These are phyloP conservation scores for Chloroceryle inda DNA, from an alignment of 2,797 vertebrate genomes.

Conservation along the genomic window DNA sequence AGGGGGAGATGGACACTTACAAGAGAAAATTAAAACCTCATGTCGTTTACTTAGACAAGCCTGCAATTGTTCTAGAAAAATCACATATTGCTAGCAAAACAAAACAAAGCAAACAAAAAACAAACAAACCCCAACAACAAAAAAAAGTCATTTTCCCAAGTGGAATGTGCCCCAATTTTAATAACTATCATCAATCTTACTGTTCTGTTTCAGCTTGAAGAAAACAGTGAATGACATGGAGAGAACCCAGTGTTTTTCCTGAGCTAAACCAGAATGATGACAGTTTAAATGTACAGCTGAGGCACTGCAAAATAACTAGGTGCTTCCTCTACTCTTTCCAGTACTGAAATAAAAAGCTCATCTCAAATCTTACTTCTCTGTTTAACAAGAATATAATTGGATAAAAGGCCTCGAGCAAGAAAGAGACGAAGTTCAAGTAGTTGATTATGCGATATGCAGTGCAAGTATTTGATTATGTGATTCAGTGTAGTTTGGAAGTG, in stretches of 20 bases:
- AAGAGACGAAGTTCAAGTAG: constrained; percentile 72
- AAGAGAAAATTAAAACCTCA: constrained; percentile 55
- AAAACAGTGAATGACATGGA: neutral
- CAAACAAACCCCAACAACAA: too few relatives aligned
- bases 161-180: constrained; percentile 19
- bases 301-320: neutral
- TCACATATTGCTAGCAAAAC: neutral
- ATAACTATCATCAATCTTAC: constrained; percentile 45
- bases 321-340: constrained; percentile 23
- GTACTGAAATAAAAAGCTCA: constrained; percentile 52
- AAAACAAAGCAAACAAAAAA: too few relatives aligned
- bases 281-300: neutral
- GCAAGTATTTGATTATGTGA: constrained; percentile 76
- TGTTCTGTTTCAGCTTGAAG: constrained; percentile 20
- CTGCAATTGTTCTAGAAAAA: constrained; percentile 20
- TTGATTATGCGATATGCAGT: constrained; percentile 68
- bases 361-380: constrained; percentile 62
- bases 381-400: constrained; percentile 72
- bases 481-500: constrained; percentile 59
- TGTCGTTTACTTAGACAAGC: constrained; percentile 38
- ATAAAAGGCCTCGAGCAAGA: constrained; percentile 72
- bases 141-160: neutral
- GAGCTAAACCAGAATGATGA: constrained; percentile 12
- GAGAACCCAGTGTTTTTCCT: neutral
- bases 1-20: neutral